Evolutionary conservation across 92 coral and sea anemone species (phyloP), one percentile per base, ranked within the genome.

Genomic region (Epizoanthus ramosus): DNA sequence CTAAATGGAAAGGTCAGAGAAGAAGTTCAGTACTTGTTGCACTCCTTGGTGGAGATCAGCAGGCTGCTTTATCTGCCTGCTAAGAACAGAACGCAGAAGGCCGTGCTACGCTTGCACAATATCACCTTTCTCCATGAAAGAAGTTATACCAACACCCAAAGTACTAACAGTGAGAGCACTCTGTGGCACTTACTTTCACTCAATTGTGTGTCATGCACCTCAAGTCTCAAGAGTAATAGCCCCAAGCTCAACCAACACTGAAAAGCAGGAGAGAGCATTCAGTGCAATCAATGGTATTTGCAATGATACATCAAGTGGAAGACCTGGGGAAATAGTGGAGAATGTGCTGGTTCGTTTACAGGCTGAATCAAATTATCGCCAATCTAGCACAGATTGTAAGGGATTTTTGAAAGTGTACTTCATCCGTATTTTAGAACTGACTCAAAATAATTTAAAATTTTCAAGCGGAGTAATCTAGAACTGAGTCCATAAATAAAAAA

Each of bases 151-250:
- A 59, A 58, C 18, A 17, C 67, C 79, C 28, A 53, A 73, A 54
- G 63, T 4, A 4, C 47, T 89, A 67, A 80, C 89, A 53, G 6
- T 60, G 1, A 79, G 89, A 56, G 83, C 67, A 33, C 24, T 89
- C 58, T 89, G 57, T 79, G 92, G 92, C 6, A 89, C 70, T 19
- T 84, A 87, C 70, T 80, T 60, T 74, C 86, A 87, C 74, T 53
- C 67, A 59, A 60, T 87, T 31, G 74, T 75, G 8, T 53, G 58
- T 73, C 90, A 82, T 80, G 87, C 59, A 82, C 77, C 77, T 24
- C 75, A 71, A 19, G 75, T 71, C 24, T 3, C 56, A 6, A 68
- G 65, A n/a, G n/a, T 82, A 54, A 80, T 69, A 60, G 41, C 73
- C 18, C 56, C 58, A 18, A 80, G 61, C 57, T 60, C 81, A 31